Conservation (phyloP, 1,140 invertebrate genomes). For the Nilaparvata lugens region DNA sequence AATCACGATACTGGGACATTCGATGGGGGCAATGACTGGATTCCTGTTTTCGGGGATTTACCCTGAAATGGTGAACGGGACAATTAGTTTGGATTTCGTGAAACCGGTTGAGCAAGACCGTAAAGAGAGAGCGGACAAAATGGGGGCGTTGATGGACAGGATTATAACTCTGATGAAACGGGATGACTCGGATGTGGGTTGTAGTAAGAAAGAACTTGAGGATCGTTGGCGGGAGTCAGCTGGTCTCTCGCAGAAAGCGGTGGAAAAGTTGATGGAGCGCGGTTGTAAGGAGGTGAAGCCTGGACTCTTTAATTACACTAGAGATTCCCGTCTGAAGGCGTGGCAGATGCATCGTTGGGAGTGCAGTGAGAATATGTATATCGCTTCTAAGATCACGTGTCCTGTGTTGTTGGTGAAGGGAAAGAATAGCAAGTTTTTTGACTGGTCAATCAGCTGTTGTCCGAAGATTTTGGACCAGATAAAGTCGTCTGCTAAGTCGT, state of each 20-base stretch:
- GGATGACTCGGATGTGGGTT: neutral
- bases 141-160: neutral
- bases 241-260: neutral
- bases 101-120: conserved; percentile 55
- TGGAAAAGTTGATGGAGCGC: neutral
- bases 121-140: conserved; percentile 23
- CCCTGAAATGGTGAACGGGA: conserved; percentile 51
- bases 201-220: neutral
- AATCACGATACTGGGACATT: conserved; percentile 67
- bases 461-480: neutral
- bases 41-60: conserved; percentile 69
- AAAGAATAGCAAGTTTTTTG: neutral
- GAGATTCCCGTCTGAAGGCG: neutral
- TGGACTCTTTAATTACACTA: neutral
- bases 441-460: neutral
- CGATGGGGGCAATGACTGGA: conserved; percentile 64
- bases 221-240: neutral
- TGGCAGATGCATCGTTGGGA: neutral
- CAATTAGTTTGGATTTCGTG: conserved; percentile 21
- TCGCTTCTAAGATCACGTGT: neutral
- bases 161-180: neutral
- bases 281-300: neutral
- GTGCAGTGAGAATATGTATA: neutral
- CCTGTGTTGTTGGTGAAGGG: neutral
- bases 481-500: neutral